Conservation (phyloP, 35 echinoderm and acorn worm genomes). For the Ophioderma brevispina region DNA sequence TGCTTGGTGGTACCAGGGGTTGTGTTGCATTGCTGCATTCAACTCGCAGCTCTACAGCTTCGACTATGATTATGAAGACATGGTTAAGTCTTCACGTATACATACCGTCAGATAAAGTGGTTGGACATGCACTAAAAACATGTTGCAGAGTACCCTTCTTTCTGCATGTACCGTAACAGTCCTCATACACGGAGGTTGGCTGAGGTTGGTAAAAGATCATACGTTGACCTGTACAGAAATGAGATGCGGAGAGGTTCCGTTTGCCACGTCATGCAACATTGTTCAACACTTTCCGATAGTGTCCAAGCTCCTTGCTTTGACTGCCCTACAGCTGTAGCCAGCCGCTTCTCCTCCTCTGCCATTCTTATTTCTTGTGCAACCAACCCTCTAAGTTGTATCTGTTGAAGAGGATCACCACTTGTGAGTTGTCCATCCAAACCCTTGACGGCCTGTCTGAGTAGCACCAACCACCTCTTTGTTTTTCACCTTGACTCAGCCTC, state of each 20-base stretch:
- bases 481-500: not conserved
- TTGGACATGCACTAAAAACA: not conserved
- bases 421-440: not conserved
- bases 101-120: not conserved
- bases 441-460: not conserved
- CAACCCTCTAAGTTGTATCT: not conserved
- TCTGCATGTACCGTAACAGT: not conserved
- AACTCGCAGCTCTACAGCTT: conserved; percentile 8
- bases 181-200: not conserved
- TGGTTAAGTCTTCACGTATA: conserved; percentile 24
- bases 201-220: not conserved
- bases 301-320: not conserved
- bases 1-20: not conserved
- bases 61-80: conserved; percentile 13
- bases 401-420: no score
- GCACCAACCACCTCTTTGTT: not conserved
- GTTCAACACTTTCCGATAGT: not conserved
- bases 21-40: not conserved
- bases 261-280: not conserved
- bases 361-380: not conserved
- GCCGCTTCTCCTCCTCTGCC: not conserved
- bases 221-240: not conserved
- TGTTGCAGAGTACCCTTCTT: not conserved
- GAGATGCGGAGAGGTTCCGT: not conserved
- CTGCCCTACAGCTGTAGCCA: not conserved